Evolutionary conservation across 2,888 invertebrate species (phyloP).

Genomic region (Yponomeuta plumbellus): DNA sequence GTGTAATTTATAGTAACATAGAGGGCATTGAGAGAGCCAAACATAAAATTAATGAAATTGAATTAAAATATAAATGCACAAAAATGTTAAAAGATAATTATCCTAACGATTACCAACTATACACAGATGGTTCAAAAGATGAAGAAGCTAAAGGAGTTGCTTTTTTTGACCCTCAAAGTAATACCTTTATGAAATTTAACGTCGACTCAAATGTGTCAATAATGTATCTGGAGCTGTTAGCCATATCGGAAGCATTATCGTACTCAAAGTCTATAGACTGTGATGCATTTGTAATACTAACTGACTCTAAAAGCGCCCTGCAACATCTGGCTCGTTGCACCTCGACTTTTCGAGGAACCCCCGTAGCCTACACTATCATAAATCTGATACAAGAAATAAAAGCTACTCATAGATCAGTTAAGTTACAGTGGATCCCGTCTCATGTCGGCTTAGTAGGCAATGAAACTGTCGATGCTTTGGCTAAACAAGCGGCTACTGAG

Average conservation of each 20-base stretch:
- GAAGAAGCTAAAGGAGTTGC: not conserved
- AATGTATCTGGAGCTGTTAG: not conserved
- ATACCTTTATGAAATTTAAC: not conserved
- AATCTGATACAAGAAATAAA: not conserved
- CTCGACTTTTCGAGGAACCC: no score
- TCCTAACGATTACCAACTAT: not conserved
- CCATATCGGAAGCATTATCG: slow-evolving; percentile 1
- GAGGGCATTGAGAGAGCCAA: not conserved
- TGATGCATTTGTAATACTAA: not conserved
- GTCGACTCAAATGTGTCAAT: not conserved
- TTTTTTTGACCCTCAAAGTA: not conserved
- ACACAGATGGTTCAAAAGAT: not conserved
- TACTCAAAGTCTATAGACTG: not conserved
- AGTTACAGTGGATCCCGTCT: not conserved
- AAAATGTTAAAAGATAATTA: not conserved
- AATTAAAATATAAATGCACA: not conserved
- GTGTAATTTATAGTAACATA: not conserved
- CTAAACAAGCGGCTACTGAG: not conserved
- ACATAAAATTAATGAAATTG: not conserved
- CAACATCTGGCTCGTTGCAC: no score
- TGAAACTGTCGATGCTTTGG: not conserved
- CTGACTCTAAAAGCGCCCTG: no score
- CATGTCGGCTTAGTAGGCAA: not conserved
- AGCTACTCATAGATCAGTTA: not conserved
- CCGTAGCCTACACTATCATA: not conserved